These are phyloP conservation scores for Arvicanthis niloticus DNA, from an alignment of 2,113 vertebrate species.

Conservation along the genomic window DNA sequence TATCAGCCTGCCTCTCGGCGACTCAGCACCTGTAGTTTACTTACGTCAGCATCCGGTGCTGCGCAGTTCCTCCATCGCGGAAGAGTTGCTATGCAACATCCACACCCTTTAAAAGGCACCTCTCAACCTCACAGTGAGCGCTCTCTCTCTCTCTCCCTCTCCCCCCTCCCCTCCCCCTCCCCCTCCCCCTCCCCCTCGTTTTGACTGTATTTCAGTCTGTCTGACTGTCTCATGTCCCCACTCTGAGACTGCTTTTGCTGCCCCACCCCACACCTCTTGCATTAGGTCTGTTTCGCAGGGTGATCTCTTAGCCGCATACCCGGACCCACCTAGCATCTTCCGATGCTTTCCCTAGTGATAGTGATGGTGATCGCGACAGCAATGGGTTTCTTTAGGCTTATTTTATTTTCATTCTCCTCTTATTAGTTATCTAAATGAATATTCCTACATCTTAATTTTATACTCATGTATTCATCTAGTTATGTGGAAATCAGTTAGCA, in stretches of 20 bases:
- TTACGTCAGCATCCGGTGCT: background rate
- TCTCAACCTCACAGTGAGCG: background rate
- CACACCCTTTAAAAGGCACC: background rate
- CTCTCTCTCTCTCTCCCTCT: background rate
- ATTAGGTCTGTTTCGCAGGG: background rate
- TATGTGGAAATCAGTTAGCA: background rate
- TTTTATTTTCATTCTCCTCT: background rate
- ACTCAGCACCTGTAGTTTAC: background rate
- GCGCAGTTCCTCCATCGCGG: background rate
- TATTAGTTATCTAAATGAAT: background rate
- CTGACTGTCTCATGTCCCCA: background rate
- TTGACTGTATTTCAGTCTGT: background rate
- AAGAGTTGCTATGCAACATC: background rate
- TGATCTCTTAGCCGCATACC: background rate
- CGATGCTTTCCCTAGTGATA: background rate
- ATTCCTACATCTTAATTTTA: background rate
- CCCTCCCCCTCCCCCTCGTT: no score
- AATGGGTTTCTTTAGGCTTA: background rate
- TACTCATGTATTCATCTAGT: no score
- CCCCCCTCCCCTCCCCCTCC: no score
- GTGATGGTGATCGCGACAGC: background rate
- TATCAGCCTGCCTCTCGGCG: background rate
- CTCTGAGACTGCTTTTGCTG: background rate
- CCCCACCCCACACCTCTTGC: background rate
- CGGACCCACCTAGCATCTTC: background rate